A percentile compares a stretch with the other conserved stretches of the same genome.
phyloP scores from a whole-genome alignment of 1,140 invertebrate genomes.

The Mactra quadrangularis region DNA sequence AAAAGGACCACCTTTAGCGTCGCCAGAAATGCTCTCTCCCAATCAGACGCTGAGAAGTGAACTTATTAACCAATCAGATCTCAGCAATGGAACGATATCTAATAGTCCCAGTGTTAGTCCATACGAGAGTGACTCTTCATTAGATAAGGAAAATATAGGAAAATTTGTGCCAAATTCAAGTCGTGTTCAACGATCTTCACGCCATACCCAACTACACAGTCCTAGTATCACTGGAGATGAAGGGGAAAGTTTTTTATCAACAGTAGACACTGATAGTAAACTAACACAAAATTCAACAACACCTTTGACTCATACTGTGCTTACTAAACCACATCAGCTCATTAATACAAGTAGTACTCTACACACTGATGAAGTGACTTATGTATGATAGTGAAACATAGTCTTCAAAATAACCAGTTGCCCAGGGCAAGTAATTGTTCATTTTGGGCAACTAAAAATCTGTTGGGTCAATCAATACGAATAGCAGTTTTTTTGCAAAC shows the following conservation, averaged over 20 bases:
- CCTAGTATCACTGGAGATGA: conserved; percentile 5
- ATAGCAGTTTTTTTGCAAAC: too few relatives aligned
- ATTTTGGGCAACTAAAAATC: too few relatives aligned
- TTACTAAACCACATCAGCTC: neutral
- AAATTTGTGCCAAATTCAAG: conserved; percentile 34
- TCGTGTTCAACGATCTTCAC: conserved; percentile 29
- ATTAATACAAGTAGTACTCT: neutral
- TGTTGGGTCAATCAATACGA: too few relatives aligned
- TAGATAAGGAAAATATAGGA: conserved; percentile 39
- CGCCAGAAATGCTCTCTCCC: conserved; percentile 24
- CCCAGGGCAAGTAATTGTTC: too few relatives aligned
- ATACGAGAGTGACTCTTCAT: conserved; percentile 42
- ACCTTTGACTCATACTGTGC: conserved; percentile 12
- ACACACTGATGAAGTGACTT: conserved; percentile 17
- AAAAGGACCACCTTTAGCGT: conserved; percentile 2
- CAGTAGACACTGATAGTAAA: conserved; percentile 55
- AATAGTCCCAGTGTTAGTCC: conserved; percentile 35
- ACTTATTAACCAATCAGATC: conserved; percentile 30
- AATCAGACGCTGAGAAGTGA: conserved; percentile 42
- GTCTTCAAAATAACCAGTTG: too few relatives aligned
- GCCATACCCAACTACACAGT: conserved; percentile 40
- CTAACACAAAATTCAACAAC: conserved; percentile 27
- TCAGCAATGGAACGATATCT: conserved; percentile 29
- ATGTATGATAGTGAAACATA: conserved; percentile 41
- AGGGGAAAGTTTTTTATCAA: conserved; percentile 39